Evolutionary conservation across 2,888 invertebrate genomes (phyloP).

Genomic region (Aphidius colemani): DNA sequence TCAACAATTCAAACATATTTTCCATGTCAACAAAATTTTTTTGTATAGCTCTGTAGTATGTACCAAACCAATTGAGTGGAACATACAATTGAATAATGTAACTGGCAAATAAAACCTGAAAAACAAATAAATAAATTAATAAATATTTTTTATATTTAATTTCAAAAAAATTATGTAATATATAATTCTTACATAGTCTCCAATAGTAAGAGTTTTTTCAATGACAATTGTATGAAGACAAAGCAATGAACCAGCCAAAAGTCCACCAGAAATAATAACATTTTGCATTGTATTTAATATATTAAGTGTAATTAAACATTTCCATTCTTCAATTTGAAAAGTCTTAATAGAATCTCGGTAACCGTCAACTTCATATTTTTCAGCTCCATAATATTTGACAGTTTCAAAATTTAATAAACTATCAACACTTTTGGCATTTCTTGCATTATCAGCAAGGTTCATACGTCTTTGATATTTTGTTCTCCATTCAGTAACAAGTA

Average conservation of each 20-base stretch:
- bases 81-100: slow-evolving; percentile 94
- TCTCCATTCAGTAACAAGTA: slow-evolving; percentile 95
- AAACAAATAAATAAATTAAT: too few species aligned
- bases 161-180: too few species aligned
- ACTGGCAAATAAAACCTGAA: slow-evolving; percentile 75
- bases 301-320: slow-evolving; percentile 81
- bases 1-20: slow-evolving; percentile 96
- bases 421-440: slow-evolving; percentile 90
- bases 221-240: slow-evolving; percentile 79
- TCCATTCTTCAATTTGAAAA: slow-evolving; percentile 92
- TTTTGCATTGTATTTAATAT: slow-evolving; percentile 92
- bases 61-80: slow-evolving; percentile 97
- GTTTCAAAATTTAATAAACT: slow-evolving; percentile 98
- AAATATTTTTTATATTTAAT: too few species aligned
- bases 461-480: slow-evolving; percentile 92
- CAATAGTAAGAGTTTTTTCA: slow-evolving; percentile 76
- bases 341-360: slow-evolving; percentile 84
- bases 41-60: slow-evolving; percentile 96
- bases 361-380: slow-evolving; percentile 85
- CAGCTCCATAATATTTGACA: slow-evolving; percentile 97
- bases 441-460: slow-evolving; percentile 93
- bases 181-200: slow-evolving; percentile 77
- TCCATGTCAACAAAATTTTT: slow-evolving; percentile 99
- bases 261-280: slow-evolving; percentile 82
- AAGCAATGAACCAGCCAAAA: slow-evolving; percentile 84